Conservation (phyloP, 2,797 vertebrate species). For the Ciconia nigra region DNA sequence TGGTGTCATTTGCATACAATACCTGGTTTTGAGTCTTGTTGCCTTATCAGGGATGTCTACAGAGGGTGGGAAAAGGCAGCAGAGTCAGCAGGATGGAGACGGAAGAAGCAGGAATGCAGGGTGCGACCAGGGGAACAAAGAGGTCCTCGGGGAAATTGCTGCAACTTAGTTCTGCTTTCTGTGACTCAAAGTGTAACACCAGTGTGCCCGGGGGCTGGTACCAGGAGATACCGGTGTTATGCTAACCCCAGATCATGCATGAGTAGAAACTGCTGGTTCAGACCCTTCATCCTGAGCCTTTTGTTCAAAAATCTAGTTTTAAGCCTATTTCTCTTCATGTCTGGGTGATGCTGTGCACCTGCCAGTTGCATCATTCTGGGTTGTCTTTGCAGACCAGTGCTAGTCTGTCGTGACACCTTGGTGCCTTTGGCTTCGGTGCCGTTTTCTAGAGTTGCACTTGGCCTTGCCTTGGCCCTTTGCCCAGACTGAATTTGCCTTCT, state of each 20-base stretch:
- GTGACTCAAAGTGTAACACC: background rate
- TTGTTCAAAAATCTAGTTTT: background rate
- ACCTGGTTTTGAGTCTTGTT: background rate
- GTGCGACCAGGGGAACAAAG: background rate
- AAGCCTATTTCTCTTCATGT: background rate
- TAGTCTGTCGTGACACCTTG: constrained; percentile 8
- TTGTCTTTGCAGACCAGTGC: background rate
- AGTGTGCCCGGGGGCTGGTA: background rate
- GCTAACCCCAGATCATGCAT: background rate
- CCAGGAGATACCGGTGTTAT: background rate
- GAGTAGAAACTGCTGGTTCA: background rate
- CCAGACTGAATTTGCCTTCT: constrained; percentile 47
- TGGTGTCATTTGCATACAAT: background rate
- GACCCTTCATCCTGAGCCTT: background rate
- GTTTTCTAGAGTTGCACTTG: constrained; percentile 59
- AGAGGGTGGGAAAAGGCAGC: constrained; percentile 25
- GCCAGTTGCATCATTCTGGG: background rate
- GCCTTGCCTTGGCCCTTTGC: constrained; percentile 52
- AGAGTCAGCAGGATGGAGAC: background rate
- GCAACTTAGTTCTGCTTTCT: background rate
- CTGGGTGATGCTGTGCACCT: background rate
- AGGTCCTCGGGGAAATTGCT: background rate
- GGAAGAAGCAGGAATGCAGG: background rate
- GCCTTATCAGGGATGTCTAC: background rate
- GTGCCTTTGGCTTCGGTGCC: constrained; percentile 5